Base-by-base conservation (phyloP, 2,888 invertebrate genomes). In the Xiphydria camelus region DNA sequence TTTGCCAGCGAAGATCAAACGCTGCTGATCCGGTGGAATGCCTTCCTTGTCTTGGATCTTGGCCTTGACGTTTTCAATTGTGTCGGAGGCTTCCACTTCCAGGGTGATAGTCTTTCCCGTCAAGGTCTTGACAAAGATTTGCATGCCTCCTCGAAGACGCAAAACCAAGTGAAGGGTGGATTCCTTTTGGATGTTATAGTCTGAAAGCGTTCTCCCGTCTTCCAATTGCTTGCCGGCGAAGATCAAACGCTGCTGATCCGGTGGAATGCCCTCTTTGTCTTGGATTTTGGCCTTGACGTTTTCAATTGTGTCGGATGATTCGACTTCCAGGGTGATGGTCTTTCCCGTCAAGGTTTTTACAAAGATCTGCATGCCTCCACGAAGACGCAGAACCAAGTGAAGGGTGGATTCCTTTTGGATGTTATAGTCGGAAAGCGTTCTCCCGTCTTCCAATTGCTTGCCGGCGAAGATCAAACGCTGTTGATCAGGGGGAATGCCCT, bases 281-380 rank as follows among this genome's bases (percentile, higher is more conserved):
- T 26, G 26, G 0, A 26, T 26, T 1, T 25, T 25, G 2, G 25
- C 25, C 1, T 25, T 25, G 80, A 84, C 56, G 86, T 86, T 73
- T 86, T n/a, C n/a, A n/a, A n/a, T n/a, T n/a, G n/a, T n/a, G n/a
- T n/a, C n/a, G n/a, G 85, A 76, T 19, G 79, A 70, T 61, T 84
- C 83, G 1, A 80, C 80, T 61, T 80, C 80, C 1, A 80, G 53
- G 0, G 80, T 80, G 53, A 82, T 82, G 12, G 82, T 82, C 61
- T 82, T 82, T 3, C 82, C 82, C n/a, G 81, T 82, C 12, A 82
- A 59, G 0, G 82, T 82, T 59, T 82, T 82, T 3, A 78, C 80
- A 68, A 77, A 80, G 68, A 86, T 83, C 76, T 87, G 81, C 75
- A 86, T 85, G 57, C 85, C 85, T 60, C 85, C 85, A 49, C 84